Evolutionary conservation across 2,797 vertebrate species (phyloP).

Genomic region (Aulostomus chinensis): DNA sequence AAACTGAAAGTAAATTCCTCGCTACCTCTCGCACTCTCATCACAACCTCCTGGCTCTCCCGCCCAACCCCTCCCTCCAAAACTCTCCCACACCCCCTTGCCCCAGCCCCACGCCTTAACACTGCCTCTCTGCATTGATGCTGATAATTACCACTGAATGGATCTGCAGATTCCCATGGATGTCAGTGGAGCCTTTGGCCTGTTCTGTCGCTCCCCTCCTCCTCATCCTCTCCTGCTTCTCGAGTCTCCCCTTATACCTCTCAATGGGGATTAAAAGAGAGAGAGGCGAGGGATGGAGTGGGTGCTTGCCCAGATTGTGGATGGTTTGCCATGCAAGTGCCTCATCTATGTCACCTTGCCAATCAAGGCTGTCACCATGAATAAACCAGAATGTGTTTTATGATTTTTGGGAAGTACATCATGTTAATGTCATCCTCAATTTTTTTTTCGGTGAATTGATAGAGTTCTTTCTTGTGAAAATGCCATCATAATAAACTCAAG

Average conservation of each 20-base stretch:
- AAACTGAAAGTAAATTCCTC: constrained; percentile 28
- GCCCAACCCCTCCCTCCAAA: constrained; percentile 41
- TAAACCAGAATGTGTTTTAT: constrained; percentile 31
- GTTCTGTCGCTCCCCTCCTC: constrained; percentile 49
- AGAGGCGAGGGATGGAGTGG: constrained; percentile 59
- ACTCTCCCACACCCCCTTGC: constrained; percentile 65
- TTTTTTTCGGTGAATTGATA: constrained; percentile 19
- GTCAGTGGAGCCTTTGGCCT: constrained; percentile 75
- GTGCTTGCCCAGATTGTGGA: constrained; percentile 50
- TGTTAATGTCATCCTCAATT: constrained; percentile 36
- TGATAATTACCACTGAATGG: constrained; percentile 84
- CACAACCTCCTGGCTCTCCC: constrained; percentile 26
- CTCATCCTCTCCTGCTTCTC: constrained; percentile 54
- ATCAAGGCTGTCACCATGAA: constrained; percentile 47
- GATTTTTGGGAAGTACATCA: constrained; percentile 21
- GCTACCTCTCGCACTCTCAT: constrained; percentile 10
- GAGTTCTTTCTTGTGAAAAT: constrained; percentile 43
- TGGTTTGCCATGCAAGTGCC: constrained; percentile 56
- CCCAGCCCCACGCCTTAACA: constrained; percentile 60
- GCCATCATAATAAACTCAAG: constrained; percentile 31
- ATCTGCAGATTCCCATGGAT: constrained; percentile 82
- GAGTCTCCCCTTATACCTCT: constrained; percentile 56
- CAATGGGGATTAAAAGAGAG: constrained; percentile 73
- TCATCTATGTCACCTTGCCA: constrained; percentile 55
- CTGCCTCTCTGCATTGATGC: constrained; percentile 77